Conservation (phyloP, 2,113 vertebrate species). For the Thunnus maccoyii region DNA sequence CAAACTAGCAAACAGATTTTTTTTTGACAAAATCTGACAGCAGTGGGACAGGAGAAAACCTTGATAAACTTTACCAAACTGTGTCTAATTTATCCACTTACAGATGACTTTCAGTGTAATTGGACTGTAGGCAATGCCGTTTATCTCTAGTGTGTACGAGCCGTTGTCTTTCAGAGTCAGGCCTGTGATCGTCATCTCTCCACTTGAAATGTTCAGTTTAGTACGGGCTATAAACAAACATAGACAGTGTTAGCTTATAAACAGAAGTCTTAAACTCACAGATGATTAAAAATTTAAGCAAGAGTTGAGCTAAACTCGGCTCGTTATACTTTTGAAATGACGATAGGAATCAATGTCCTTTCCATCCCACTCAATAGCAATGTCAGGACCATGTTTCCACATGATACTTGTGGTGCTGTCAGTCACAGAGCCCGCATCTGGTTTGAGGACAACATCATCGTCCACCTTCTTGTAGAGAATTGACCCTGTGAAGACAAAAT, state of each 20-base stretch:
- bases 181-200: slow-evolving; percentile 55
- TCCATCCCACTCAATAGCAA: slow-evolving; percentile 16
- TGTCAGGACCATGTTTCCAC: slow-evolving; percentile 2
- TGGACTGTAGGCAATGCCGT: accelerated
- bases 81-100: slow-evolving; percentile 28
- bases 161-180: neutral
- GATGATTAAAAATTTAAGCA: neutral
- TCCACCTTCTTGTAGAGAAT: neutral
- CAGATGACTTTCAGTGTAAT: slow-evolving; percentile 33
- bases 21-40: too few species aligned
- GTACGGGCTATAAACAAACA: slow-evolving; percentile 1
- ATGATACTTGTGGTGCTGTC: accelerated
- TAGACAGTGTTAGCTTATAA: neutral
- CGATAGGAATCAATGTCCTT: accelerated
- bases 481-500: neutral
- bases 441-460: slow-evolving; percentile 16
- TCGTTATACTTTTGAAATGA: slow-evolving; percentile 36
- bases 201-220: slow-evolving; percentile 17
- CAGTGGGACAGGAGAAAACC: too few species aligned
- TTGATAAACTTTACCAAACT: too few species aligned
- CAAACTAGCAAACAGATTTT: too few species aligned
- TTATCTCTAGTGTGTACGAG: slow-evolving; percentile 11
- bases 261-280: neutral
- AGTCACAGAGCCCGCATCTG: accelerated
- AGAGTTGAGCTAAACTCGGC: neutral